phyloP scores from a whole-genome alignment of 2,113 vertebrate species.

The Toxotes chatareus region DNA sequence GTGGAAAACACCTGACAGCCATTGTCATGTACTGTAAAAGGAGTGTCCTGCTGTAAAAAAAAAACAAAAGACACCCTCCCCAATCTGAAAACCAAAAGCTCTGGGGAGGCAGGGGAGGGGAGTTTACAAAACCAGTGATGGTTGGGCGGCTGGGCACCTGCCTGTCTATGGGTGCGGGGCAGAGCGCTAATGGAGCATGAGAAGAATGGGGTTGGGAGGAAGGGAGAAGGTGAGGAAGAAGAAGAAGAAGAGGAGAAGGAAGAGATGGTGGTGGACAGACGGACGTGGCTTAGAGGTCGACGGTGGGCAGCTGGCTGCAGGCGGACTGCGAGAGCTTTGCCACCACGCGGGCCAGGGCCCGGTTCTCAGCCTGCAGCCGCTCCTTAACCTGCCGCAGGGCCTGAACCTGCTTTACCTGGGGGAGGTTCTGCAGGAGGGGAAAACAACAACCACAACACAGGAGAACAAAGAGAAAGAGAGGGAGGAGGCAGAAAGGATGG shows the following conservation, averaged over 20 bases:
- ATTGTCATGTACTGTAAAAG: slow-evolving; percentile 53
- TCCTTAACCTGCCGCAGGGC: slow-evolving; percentile 96
- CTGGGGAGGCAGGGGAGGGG: slow-evolving; percentile 68
- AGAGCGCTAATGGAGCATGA: slow-evolving; percentile 86
- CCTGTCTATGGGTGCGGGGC: slow-evolving; percentile 90
- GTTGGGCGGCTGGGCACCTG: slow-evolving; percentile 88
- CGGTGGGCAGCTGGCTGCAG: slow-evolving; percentile 89
- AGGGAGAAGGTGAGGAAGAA: slow-evolving; percentile 67
- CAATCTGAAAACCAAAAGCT: slow-evolving; percentile 70
- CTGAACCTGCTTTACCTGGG: slow-evolving; percentile 97
- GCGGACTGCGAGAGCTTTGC: slow-evolving; percentile 92
- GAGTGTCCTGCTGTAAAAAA: slow-evolving; percentile 58
- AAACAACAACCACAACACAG: slow-evolving; percentile 66
- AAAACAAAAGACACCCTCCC: slow-evolving; percentile 59
- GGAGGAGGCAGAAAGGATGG: slow-evolving; percentile 7
- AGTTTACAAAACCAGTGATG: slow-evolving; percentile 78
- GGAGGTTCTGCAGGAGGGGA: slow-evolving; percentile 91
- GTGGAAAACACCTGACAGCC: slow-evolving; percentile 8
- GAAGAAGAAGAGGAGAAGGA: slow-evolving; percentile 59
- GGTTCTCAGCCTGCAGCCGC: slow-evolving; percentile 96
- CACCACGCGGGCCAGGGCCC: slow-evolving; percentile 96
- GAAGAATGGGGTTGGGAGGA: slow-evolving; percentile 75
- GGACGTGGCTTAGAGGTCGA: slow-evolving; percentile 89
- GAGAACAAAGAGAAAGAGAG: slow-evolving; percentile 15
- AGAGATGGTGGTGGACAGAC: slow-evolving; percentile 70